phyloP scores from a whole-genome alignment of 1,140 invertebrate species.

The Chrysomallon squamiferum region DNA sequence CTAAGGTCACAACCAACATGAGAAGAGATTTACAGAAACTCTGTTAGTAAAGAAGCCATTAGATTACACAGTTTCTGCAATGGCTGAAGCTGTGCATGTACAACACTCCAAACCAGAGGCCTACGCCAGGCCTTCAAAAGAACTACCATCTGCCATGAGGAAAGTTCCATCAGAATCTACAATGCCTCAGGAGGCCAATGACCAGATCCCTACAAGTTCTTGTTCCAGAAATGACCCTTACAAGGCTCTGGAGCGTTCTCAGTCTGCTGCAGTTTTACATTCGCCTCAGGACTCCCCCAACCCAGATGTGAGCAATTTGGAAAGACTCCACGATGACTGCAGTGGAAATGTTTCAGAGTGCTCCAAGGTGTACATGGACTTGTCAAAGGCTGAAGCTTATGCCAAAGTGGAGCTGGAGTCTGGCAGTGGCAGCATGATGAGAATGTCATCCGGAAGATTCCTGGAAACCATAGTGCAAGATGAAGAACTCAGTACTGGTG shows the following conservation, averaged over 20 bases:
- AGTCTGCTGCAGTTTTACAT: slow-evolving; percentile 43
- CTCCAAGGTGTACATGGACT: slow-evolving; percentile 45
- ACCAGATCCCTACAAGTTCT: too few species aligned
- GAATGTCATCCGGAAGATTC: slow-evolving; percentile 22
- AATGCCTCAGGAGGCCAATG: too few species aligned
- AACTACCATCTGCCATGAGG: too few species aligned
- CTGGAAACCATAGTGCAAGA: slow-evolving; percentile 39
- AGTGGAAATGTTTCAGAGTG: slow-evolving; percentile 46
- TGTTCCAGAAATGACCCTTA: slow-evolving; percentile 31
- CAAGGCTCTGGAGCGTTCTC: slow-evolving; percentile 44
- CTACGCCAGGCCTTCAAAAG: too few species aligned
- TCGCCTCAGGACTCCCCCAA: slow-evolving; percentile 10
- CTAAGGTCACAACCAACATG: too few species aligned
- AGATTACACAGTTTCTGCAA: too few species aligned
- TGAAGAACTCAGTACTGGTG: slow-evolving; percentile 34
- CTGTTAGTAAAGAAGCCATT: too few species aligned
- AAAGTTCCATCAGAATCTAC: too few species aligned
- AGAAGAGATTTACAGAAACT: too few species aligned
- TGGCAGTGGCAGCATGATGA: slow-evolving; percentile 19
- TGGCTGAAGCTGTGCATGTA: too few species aligned
- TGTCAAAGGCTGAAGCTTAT: slow-evolving; percentile 40
- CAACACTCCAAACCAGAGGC: too few species aligned
- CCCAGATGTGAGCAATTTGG: neutral
- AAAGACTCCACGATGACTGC: neutral
- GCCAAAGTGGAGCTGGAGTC: slow-evolving; percentile 30